phyloP scores from a whole-genome alignment of 2,797 vertebrate genomes.

The Onychomys arenicola region DNA sequence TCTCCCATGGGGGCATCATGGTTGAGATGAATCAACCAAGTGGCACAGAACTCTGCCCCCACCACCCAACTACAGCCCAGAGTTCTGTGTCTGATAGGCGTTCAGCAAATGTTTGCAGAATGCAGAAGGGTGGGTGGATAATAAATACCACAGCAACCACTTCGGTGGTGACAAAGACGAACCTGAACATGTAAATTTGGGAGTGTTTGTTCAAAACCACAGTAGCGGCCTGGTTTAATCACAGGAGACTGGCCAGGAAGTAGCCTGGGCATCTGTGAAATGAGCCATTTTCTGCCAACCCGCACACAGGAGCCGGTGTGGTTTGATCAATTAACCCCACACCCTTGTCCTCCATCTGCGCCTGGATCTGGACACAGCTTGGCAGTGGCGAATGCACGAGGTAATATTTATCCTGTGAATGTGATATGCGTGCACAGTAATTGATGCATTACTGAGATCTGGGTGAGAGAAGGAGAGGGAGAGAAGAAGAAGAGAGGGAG shows the following conservation, averaged over 20 bases:
- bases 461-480: not conserved
- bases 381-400: conserved; percentile 29
- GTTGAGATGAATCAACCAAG: not conserved
- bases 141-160: conserved; percentile 34
- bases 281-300: conserved; percentile 52
- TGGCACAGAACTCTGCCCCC: not conserved
- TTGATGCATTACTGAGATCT: conserved; percentile 24
- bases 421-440: not conserved
- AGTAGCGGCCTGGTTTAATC: conserved; percentile 70
- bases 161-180: not conserved
- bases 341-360: conserved; percentile 72
- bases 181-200: not conserved
- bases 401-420: not conserved
- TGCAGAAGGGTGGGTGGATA: not conserved
- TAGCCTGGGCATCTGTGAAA: conserved; percentile 58
- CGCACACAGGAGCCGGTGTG: not conserved
- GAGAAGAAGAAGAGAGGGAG: not conserved
- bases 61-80: accelerated
- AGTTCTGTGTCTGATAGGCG: not conserved
- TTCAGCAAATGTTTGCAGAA: not conserved
- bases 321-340: conserved; percentile 72
- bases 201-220: conserved; percentile 30
- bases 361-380: conserved; percentile 40
- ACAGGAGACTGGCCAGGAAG: conserved; percentile 48
- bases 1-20: not conserved